These are phyloP conservation scores for Rugalucina vietnamica DNA, from an alignment of 2,888 invertebrate genomes.

Conservation along the genomic window DNA sequence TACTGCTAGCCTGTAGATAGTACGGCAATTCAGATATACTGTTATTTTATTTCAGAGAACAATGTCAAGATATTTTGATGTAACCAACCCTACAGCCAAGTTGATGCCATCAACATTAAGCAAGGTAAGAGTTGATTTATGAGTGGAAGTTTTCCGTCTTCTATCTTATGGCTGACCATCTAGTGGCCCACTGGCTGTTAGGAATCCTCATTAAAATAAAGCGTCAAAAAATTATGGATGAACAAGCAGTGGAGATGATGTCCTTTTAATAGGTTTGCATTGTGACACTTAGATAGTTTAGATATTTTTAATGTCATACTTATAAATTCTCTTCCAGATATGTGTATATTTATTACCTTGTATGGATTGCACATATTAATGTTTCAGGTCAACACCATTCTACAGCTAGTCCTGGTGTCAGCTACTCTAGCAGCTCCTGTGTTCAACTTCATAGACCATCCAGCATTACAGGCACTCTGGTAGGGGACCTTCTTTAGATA, in stretches of 20 bases:
- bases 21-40: not conserved
- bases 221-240: no score
- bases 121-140: conserved; percentile 90
- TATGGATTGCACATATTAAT: not conserved
- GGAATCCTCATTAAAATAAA: no score
- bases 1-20: not conserved
- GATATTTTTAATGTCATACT: no score
- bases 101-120: conserved; percentile 96
- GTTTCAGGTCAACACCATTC: conserved; percentile 90
- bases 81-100: conserved; percentile 96
- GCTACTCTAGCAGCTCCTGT: conserved; percentile 96
- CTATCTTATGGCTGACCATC: no score
- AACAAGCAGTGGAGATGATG: no score
- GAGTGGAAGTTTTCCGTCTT: no score
- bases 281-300: no score
- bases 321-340: no score
- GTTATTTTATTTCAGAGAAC: conserved; percentile 88
- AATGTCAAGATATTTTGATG: conserved; percentile 93
- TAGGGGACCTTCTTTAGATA: no score
- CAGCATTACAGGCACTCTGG: conserved; percentile 91
- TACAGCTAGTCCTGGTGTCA: conserved; percentile 94
- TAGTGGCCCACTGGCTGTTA: no score
- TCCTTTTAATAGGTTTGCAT: no score
- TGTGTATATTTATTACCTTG: no score
- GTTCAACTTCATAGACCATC: conserved; percentile 93